A percentile compares a stretch with the other conserved stretches of the same genome.
Evolutionary conservation across 64 coral and sea anemone genomes (phyloP).

Genomic region (Porites australiensis): DNA sequence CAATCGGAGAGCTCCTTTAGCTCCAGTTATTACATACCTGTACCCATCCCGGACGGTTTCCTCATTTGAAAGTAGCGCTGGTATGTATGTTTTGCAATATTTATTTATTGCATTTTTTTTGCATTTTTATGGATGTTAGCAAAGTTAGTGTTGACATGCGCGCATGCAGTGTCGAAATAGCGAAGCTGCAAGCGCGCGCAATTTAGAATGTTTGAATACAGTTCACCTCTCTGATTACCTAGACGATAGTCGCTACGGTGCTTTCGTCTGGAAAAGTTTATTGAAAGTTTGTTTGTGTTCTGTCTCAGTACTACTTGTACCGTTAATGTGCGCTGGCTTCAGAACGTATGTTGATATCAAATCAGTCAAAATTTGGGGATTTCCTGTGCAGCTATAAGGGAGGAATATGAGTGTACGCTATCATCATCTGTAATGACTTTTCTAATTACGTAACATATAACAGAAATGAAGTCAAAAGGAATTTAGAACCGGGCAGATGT

Average conservation of each 20-base stretch:
- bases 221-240: background rate
- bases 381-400: background rate
- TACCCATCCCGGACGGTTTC: background rate
- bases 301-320: background rate
- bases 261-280: background rate
- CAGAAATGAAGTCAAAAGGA: background rate
- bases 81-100: conserved; percentile 6
- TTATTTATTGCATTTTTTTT: background rate
- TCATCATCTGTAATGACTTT: too few relatives aligned
- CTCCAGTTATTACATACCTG: background rate
- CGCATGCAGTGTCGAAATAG: background rate
- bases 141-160: background rate
- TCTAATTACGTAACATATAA: background rate
- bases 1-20: background rate
- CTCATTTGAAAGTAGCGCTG: background rate
- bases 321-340: background rate
- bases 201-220: background rate
- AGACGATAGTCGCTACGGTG: background rate
- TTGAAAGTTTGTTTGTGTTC: background rate
- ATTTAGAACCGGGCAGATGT: conserved; percentile 22
- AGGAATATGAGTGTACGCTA: background rate
- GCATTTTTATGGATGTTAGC: background rate
- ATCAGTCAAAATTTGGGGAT: background rate
- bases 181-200: background rate
- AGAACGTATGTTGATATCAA: background rate